Conservation (phyloP, 2,113 vertebrate genomes). For the Paralichthys olivaceus region DNA sequence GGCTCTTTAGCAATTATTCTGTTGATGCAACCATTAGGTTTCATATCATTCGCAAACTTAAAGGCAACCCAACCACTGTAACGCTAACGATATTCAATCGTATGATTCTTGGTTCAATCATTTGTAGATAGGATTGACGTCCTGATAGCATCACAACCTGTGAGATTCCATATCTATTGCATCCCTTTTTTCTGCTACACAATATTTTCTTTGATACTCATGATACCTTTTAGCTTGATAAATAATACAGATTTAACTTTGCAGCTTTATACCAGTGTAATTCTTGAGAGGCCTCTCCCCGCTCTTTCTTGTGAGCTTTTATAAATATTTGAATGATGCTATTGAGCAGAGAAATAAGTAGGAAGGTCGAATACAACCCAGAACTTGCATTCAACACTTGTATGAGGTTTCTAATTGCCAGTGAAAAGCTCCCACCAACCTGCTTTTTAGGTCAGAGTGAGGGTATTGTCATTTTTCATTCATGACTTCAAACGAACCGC, state of each 20-base stretch:
- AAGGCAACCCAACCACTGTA: too few relatives aligned
- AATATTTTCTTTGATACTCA: too few relatives aligned
- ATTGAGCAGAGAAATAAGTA: conserved; percentile 40
- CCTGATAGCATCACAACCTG: not conserved
- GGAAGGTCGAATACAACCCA: conserved; percentile 19
- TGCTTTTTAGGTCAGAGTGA: conserved; percentile 55
- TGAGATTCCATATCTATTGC: too few relatives aligned
- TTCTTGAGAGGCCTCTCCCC: not conserved
- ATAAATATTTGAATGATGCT: conserved; percentile 3
- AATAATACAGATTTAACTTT: too few relatives aligned
- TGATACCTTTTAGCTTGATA: too few relatives aligned
- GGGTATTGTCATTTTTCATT: conserved; percentile 81
- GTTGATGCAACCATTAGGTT: too few relatives aligned
- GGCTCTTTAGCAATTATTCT: too few relatives aligned
- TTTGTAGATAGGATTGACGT: too few relatives aligned
- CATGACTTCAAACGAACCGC: conserved; percentile 78
- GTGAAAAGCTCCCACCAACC: conserved; percentile 56
- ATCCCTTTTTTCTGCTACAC: not conserved
- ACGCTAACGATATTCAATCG: too few relatives aligned
- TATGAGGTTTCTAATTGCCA: conserved; percentile 68
- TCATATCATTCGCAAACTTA: too few relatives aligned
- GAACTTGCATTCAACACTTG: conserved; percentile 55
- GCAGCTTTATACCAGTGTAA: not conserved
- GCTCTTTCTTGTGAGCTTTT: not conserved
- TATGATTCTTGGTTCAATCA: too few relatives aligned